Conservation (phyloP, 2,113 vertebrate species). For the Zosterops pallidus region DNA sequence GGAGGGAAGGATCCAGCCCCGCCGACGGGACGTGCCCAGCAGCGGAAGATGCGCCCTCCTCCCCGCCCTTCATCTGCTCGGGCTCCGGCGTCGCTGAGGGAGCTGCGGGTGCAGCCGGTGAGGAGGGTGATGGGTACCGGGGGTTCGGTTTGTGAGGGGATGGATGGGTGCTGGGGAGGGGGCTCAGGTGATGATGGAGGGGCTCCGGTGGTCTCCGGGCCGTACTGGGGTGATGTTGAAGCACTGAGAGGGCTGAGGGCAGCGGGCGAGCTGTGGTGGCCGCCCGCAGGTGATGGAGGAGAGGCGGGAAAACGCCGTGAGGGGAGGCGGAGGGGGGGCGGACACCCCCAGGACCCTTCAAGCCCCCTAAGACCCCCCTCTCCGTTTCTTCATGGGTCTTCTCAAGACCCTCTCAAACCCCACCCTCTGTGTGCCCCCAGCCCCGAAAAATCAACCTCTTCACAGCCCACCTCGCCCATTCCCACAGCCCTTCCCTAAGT, state of each 20-base stretch:
- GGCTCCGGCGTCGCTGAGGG: background rate
- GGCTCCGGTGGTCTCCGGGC: background rate
- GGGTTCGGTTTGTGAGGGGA: background rate
- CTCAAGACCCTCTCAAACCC: background rate
- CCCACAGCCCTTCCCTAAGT: background rate
- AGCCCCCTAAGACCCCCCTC: rapidly evolving
- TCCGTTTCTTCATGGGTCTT: background rate
- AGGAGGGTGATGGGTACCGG: background rate
- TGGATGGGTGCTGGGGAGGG: background rate
- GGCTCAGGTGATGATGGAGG: no score
- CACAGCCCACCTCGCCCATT: background rate
- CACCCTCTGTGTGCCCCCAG: background rate
- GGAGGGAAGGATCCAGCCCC: no score
- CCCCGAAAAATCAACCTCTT: background rate
- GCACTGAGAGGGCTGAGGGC: background rate
- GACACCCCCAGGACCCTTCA: background rate
- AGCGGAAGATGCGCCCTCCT: background rate
- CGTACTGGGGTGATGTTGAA: background rate
- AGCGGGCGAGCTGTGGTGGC: background rate
- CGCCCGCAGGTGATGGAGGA: background rate
- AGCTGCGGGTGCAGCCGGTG: background rate
- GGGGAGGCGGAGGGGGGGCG: background rate
- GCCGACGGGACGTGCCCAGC: background rate
- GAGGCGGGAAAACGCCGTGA: background rate
- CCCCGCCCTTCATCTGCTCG: background rate